Conservation (phyloP, 2,797 vertebrate genomes). For the Peromyscus attwateri region DNA sequence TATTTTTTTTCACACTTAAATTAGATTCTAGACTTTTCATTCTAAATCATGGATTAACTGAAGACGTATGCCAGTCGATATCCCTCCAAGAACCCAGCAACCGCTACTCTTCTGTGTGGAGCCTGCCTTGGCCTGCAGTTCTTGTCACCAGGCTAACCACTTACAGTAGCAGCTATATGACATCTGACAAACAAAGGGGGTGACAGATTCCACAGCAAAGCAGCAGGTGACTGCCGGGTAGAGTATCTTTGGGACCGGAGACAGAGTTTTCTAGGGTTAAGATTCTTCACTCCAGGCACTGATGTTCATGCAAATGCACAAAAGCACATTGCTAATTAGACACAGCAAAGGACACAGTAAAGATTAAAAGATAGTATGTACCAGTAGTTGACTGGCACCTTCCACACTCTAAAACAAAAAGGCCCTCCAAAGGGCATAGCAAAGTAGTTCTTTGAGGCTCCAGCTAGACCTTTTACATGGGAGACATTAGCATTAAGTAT, state of each 20-base stretch:
- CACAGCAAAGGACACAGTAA: background rate
- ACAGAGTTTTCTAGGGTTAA: background rate
- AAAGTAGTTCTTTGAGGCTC: background rate
- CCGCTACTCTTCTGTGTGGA: background rate
- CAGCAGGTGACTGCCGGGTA: background rate
- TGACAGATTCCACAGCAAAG: background rate
- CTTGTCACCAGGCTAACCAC: fast-evolving
- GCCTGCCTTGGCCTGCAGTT: background rate
- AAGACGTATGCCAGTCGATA: background rate
- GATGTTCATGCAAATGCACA: background rate
- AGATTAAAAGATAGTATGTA: background rate
- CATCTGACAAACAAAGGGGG: background rate
- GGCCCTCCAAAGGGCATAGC: background rate
- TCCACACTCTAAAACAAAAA: background rate
- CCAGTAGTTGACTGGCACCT: background rate
- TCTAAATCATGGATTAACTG: constrained; percentile 3
- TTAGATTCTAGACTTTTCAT: constrained; percentile 49
- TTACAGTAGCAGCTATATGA: background rate
- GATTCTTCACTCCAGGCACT: background rate
- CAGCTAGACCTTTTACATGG: background rate
- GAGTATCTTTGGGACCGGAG: background rate
- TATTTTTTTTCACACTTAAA: background rate
- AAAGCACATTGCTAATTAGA: background rate
- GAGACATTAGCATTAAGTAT: background rate
- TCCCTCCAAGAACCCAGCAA: background rate